Base-by-base conservation (phyloP, 1,140 invertebrate genomes). In the Trachymyrmex septentrionalis region DNA sequence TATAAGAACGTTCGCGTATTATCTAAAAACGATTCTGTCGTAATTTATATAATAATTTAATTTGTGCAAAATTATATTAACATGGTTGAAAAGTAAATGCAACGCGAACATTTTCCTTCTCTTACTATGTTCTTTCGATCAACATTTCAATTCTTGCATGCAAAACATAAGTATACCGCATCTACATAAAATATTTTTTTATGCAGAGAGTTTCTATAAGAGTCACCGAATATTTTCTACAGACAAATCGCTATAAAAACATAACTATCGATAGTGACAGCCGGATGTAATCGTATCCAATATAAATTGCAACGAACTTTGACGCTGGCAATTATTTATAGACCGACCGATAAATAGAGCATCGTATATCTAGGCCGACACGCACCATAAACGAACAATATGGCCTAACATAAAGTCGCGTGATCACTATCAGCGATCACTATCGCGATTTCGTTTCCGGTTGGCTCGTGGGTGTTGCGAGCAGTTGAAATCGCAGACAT, bases 321-420 rank as follows among this genome's bases (percentile, higher is more conserved):
- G 80, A 73, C 14, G 71, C 16, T 19, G 12, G 38, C 55, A 84
- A 75, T 81, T 82, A 82, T 82, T 82, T 82, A 82, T 81, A 81
- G 66, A 14, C 50, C 55, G 69, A 19, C 67, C 67, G 38, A 78
- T 78, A 77, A 53, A 34, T 4, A 44, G 44, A 84, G 21, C 69
- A 50, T 84, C 55, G 69, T 75, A 73, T 73, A 84, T 84, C 69
- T 61, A 75, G 38, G 38, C 69, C 44, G 80, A 84, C 24, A 34
- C 16, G 9, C 7, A n/a, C 24, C 55, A 19, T 82, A 73, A 82
- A 73, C n/a, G 24, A 12, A 19, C 69, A 67, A 82, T 73, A 61
- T 55, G 67, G 38, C 7, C 19, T 57, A 73, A 24, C 69, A 61
- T 84, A 84, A 84, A 82, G 63, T 82, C 69, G 19, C 55, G 38